phyloP scores from a whole-genome alignment of 2,797 vertebrate species.

The Aphelocoma californica region DNA sequence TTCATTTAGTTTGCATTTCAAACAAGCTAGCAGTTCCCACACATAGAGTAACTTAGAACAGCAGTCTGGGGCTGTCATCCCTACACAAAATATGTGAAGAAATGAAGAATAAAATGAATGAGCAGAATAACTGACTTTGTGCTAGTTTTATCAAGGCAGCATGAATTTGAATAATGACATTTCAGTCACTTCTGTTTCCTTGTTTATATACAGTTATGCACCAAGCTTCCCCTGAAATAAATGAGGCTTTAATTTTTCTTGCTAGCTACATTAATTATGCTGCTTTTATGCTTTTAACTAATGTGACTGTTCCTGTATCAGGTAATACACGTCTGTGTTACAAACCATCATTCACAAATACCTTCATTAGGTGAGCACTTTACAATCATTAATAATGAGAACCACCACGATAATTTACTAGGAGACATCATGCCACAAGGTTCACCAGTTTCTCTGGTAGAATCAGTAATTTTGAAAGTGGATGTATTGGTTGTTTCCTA shows the following conservation, averaged over 20 bases:
- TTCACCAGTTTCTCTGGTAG: background rate
- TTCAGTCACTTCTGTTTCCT: background rate
- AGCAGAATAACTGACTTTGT: background rate
- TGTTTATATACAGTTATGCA: background rate
- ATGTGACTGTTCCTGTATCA: background rate
- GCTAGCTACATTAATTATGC: background rate
- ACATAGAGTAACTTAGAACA: background rate
- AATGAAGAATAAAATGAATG: background rate
- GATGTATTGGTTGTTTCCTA: background rate
- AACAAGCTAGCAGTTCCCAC: background rate
- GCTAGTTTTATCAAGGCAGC: background rate
- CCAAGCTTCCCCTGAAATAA: background rate
- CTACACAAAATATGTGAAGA: background rate
- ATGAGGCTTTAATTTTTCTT: conserved; percentile 7
- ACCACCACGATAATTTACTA: background rate
- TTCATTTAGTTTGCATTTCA: background rate
- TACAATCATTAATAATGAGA: background rate
- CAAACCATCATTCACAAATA: background rate
- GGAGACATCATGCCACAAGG: background rate
- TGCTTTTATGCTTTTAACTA: background rate
- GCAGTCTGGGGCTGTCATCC: background rate
- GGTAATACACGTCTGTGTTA: background rate
- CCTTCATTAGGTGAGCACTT: background rate
- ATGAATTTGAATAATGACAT: conserved; percentile 8
- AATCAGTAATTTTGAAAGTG: background rate